Percentiles rank a stretch among this genome's conserved stretches.
Evolutionary conservation across 2,797 vertebrate genomes (phyloP).

Genomic region (Sparus aurata): DNA sequence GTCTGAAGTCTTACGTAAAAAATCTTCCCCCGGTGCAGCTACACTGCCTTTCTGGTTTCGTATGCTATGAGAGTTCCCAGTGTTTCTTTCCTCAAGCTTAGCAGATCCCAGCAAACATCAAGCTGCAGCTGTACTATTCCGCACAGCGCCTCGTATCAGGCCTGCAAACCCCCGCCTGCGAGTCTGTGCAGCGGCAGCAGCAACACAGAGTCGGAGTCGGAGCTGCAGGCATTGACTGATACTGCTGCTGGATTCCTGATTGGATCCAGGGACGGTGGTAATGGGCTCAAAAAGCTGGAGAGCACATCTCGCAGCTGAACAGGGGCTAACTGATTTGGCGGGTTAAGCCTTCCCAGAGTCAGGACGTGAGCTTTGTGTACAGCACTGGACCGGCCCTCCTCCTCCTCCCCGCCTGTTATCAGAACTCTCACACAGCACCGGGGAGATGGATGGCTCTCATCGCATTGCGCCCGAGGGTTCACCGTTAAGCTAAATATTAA

Average conservation of each 20-base stretch:
- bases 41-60: constrained; percentile 8
- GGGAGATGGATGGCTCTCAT: constrained; percentile 74
- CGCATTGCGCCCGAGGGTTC: constrained; percentile 59
- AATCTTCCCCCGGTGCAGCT: background rate
- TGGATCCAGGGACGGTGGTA: constrained; percentile 72
- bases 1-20: background rate
- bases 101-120: constrained; percentile 28
- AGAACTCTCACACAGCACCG: constrained; percentile 60
- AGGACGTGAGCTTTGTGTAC: constrained; percentile 58
- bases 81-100: constrained; percentile 19
- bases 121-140: constrained; percentile 39
- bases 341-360: constrained; percentile 70
- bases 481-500: constrained; percentile 71
- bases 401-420: constrained; percentile 61
- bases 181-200: constrained; percentile 28
- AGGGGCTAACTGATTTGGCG: constrained; percentile 70
- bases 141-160: constrained; percentile 53
- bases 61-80: constrained; percentile 26
- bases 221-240: constrained; percentile 63
- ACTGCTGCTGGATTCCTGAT: constrained; percentile 73
- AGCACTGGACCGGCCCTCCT: constrained; percentile 42
- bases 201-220: constrained; percentile 36
- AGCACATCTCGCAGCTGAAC: constrained; percentile 72
- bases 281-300: constrained; percentile 75
- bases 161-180: constrained; percentile 38